phyloP scores from a whole-genome alignment of 2,888 invertebrate genomes.

The Clepsis dumicolana region DNA sequence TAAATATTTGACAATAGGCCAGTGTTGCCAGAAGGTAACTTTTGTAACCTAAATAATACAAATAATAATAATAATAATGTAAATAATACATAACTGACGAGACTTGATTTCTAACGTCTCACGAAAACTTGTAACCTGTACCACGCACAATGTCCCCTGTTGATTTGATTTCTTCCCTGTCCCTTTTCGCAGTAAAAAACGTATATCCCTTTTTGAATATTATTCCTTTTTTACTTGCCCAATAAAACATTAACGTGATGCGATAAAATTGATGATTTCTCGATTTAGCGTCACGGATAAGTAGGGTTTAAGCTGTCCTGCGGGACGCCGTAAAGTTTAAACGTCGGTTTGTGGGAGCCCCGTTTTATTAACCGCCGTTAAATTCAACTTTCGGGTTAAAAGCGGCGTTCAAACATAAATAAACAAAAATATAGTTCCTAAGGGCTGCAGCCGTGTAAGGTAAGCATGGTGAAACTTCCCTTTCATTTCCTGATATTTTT shows the following conservation, averaged over 20 bases:
- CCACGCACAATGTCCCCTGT: slow-evolving; percentile 33
- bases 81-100: no score
- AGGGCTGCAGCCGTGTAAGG: no score
- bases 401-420: not conserved
- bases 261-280: slow-evolving; percentile 38
- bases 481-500: no score
- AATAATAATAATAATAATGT: no score
- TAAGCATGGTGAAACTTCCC: no score
- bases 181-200: slow-evolving; percentile 49
- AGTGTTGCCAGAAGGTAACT: no score
- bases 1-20: no score
- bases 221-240: slow-evolving; percentile 41
- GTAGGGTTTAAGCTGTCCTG: slow-evolving; percentile 11
- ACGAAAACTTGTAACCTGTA: slow-evolving; percentile 17
- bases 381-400: not conserved
- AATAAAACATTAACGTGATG: slow-evolving; percentile 47
- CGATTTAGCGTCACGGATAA: slow-evolving; percentile 34
- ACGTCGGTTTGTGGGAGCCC: slow-evolving; percentile 13
- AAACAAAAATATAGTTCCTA: not conserved
- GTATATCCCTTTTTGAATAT: slow-evolving; percentile 46
- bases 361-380: not conserved
- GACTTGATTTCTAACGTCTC: no score
- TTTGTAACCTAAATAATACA: no score
- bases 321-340: slow-evolving; percentile 21
- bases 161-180: slow-evolving; percentile 51